A percentile compares a stretch with the other conserved stretches of the same genome.
Conservation (phyloP, 1,140 invertebrate species). For the Drosophila leontia region DNA sequence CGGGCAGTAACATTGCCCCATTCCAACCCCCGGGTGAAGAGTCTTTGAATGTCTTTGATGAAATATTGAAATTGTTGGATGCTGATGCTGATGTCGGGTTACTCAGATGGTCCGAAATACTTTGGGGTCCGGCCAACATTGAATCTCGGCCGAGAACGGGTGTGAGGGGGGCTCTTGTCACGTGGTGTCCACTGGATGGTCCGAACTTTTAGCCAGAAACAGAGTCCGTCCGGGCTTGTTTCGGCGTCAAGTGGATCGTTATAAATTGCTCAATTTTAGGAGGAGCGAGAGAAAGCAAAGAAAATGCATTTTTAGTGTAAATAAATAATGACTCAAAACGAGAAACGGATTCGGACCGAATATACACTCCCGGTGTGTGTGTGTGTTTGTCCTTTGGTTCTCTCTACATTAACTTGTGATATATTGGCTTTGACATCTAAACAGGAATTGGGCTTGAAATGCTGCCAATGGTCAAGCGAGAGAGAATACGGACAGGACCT, state of each 20-base stretch:
- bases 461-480: conserved; percentile 42
- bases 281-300: conserved; percentile 51
- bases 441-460: conserved; percentile 53
- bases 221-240: conserved; percentile 23
- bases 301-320: conserved; percentile 79
- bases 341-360: conserved; percentile 25
- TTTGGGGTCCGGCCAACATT: conserved; percentile 59
- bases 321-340: conserved; percentile 72
- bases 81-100: conserved; percentile 58
- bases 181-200: conserved; percentile 42
- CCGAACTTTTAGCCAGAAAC: conserved; percentile 11
- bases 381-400: conserved; percentile 1
- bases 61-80: conserved; percentile 80
- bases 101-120: conserved; percentile 38
- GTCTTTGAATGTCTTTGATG: conserved; percentile 80
- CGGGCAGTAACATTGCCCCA: conserved; percentile 35
- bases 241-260: conserved; percentile 78
- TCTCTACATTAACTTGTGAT: conserved; percentile 42
- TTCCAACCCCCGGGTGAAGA: neutral
- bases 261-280: conserved; percentile 77
- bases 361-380: conserved; percentile 6
- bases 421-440: conserved; percentile 51
- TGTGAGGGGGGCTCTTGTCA: conserved; percentile 36
- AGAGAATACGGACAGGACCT: conserved; percentile 10
- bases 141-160: conserved; percentile 41